A percentile compares a stretch with the other conserved stretches of the same genome.
Conservation (phyloP, 2,888 invertebrate genomes). For the Hybos culiciformis region DNA sequence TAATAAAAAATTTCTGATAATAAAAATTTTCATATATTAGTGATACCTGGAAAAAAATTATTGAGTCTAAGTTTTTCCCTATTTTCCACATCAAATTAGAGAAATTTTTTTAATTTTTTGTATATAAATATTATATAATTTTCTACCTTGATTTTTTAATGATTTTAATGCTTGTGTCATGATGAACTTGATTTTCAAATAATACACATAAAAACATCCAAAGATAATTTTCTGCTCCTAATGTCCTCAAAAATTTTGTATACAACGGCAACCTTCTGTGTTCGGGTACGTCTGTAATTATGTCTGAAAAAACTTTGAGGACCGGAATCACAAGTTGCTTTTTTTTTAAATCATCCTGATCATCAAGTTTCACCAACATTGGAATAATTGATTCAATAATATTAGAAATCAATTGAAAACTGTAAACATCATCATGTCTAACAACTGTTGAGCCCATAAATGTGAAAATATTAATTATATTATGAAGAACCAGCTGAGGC, state of each 20-base stretch:
- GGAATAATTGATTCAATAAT: conserved; percentile 85
- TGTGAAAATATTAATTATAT: conserved; percentile 93
- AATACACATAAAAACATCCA: conserved; percentile 58
- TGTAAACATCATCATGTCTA: conserved; percentile 87
- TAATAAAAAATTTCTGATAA: no score
- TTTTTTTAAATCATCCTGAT: conserved; percentile 25
- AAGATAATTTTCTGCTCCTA: conserved; percentile 49
- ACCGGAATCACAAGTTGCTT: conserved; percentile 53
- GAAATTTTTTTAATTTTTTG: conserved; percentile 35
- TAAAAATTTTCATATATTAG: no score
- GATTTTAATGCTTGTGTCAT: no score
- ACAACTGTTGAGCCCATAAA: conserved; percentile 92
- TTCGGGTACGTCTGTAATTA: conserved; percentile 81
- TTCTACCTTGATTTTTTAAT: no score
- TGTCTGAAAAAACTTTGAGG: conserved; percentile 80
- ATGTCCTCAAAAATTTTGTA: conserved; percentile 58
- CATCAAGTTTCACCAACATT: conserved; percentile 49
- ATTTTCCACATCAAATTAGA: conserved; percentile 3
- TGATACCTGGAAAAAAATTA: background rate
- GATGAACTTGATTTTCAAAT: conserved; percentile 54
- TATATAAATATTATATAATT: no score
- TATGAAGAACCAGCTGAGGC: conserved; percentile 75
- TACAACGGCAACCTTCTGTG: conserved; percentile 77
- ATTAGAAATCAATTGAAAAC: conserved; percentile 81
- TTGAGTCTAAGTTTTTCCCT: background rate